Conservation (phyloP, 2,888 invertebrate genomes). For the Schizotus pectinicornis region DNA sequence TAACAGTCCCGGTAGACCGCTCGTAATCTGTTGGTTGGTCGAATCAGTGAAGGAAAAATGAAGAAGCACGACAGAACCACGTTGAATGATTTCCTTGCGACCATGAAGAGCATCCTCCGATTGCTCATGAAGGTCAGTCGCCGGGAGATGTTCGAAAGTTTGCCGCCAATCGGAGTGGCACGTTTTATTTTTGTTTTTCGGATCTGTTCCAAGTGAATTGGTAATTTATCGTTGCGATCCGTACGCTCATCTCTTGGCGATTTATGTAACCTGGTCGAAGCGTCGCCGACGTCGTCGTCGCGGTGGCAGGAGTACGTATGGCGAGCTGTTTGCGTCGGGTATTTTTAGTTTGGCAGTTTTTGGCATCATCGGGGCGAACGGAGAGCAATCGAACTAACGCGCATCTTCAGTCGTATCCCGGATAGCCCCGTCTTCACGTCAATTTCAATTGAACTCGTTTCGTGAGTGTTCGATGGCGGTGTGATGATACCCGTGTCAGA, state of each 20-base stretch:
- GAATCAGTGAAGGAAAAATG: too few relatives aligned
- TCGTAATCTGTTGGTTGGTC: too few relatives aligned
- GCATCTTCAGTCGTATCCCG: conserved; percentile 48
- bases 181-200: neutral
- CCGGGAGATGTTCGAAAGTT: too few relatives aligned
- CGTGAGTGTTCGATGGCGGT: conserved; percentile 10
- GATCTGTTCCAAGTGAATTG: neutral
- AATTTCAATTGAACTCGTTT: conserved; percentile 4
- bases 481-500: conserved; percentile 28
- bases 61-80: conserved; percentile 1
- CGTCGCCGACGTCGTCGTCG: conserved; percentile 21
- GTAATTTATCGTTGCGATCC: too few relatives aligned
- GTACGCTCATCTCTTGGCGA: conserved; percentile 1
- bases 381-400: conserved; percentile 35
- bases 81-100: conserved; percentile 22
- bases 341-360: conserved; percentile 74
- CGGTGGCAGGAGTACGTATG: conserved; percentile 42
- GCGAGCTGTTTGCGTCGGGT: conserved; percentile 51
- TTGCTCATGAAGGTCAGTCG: conserved; percentile 39
- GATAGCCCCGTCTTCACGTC: conserved; percentile 44
- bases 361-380: conserved; percentile 63
- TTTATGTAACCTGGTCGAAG: conserved; percentile 37
- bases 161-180: too few relatives aligned
- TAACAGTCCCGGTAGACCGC: too few relatives aligned
- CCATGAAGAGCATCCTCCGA: conserved; percentile 33